Evolutionary conservation across 2,113 vertebrate species (phyloP).

Genomic region (Hemiprocne comata): DNA sequence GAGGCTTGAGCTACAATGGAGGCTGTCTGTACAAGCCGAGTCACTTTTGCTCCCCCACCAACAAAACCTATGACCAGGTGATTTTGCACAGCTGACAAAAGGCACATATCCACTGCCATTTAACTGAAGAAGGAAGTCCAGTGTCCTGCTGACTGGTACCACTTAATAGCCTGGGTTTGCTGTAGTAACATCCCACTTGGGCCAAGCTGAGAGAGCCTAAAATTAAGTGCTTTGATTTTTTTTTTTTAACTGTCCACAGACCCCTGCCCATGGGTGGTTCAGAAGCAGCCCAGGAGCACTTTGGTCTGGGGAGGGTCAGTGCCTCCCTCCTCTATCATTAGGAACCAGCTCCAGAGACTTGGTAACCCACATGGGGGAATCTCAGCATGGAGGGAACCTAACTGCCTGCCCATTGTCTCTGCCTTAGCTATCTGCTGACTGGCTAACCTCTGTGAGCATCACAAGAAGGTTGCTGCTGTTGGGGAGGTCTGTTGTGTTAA

Average conservation of each 20-base stretch:
- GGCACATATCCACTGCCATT: background rate
- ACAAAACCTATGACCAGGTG: background rate
- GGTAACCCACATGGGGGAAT: background rate
- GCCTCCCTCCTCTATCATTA: background rate
- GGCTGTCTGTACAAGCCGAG: background rate
- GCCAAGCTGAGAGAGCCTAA: background rate
- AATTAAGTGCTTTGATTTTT: background rate
- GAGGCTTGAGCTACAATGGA: background rate
- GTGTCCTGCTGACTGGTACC: background rate
- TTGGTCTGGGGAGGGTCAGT: background rate
- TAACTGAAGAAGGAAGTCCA: background rate
- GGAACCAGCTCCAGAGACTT: background rate
- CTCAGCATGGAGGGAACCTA: background rate
- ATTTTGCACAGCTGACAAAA: background rate
- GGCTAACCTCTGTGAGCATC: background rate
- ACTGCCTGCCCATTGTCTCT: background rate
- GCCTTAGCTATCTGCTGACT: background rate
- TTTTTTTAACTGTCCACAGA: background rate
- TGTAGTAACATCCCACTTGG: background rate
- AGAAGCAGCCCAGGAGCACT: background rate
- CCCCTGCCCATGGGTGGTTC: rapidly evolving
- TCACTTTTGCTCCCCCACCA: background rate
- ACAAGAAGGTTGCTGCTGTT: rapidly evolving
- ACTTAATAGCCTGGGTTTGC: background rate
- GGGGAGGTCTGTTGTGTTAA: background rate